These are phyloP conservation scores for Drosophila bifasciata DNA, from an alignment of 1,140 invertebrate species.

Conservation along the genomic window DNA sequence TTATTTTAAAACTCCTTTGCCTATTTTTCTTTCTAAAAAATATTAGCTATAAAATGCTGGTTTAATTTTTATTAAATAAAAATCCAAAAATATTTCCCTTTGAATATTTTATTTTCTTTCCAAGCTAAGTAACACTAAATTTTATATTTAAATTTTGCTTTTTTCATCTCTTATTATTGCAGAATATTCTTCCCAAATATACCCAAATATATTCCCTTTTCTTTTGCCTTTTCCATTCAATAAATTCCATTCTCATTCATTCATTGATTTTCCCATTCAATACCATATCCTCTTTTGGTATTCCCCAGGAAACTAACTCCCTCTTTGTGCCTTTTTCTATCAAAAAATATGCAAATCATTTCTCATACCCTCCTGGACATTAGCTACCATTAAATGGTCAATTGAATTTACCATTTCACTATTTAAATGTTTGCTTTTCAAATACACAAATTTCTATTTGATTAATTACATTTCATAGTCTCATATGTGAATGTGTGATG, in stretches of 20 bases:
- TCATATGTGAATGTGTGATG: no score
- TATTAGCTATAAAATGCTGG: no score
- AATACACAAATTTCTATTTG: slow-evolving; percentile 35
- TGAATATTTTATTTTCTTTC: no score
- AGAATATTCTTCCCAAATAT: background rate
- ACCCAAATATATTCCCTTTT: background rate
- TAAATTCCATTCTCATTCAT: no score
- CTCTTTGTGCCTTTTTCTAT: slow-evolving; percentile 4
- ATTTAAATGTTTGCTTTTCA: slow-evolving; percentile 40
- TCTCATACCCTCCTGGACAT: slow-evolving; percentile 22
- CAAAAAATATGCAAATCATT: slow-evolving; percentile 59
- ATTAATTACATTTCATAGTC: slow-evolving; percentile 35
- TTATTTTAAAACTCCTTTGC: no score
- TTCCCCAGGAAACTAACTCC: slow-evolving; percentile 11
- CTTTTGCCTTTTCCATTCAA: slow-evolving; percentile 17
- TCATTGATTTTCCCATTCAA: slow-evolving; percentile 7
- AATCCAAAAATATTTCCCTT: no score
- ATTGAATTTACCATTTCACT: slow-evolving; percentile 45
- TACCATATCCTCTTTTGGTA: background rate
- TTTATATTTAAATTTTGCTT: no score
- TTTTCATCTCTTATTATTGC: no score
- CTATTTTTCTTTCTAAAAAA: no score
- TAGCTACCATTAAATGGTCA: slow-evolving; percentile 54
- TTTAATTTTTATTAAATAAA: no score
- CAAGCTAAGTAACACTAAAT: no score